Conservation (phyloP, 2,113 vertebrate species). For the Nesogale talazaci region DNA sequence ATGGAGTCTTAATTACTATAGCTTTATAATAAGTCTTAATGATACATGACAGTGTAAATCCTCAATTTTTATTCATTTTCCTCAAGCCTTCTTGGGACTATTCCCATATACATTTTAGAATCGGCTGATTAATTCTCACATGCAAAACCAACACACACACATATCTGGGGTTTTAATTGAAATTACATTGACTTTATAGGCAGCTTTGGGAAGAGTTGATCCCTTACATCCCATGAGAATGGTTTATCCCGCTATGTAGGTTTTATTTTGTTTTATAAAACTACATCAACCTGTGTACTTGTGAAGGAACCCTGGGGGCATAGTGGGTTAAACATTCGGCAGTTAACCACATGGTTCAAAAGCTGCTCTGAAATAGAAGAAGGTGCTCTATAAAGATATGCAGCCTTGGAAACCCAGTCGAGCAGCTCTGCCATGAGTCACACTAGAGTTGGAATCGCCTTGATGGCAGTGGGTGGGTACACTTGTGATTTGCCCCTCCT, state of each 20-base stretch:
- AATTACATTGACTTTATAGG: background rate
- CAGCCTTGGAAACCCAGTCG: no score
- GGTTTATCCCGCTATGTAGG: background rate
- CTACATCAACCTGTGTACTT: background rate
- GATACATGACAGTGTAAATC: background rate
- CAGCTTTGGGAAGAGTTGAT: background rate
- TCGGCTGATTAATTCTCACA: background rate
- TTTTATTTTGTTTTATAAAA: slow-evolving; percentile 47
- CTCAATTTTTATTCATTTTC: background rate
- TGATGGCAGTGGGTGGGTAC: background rate
- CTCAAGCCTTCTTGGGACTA: background rate
- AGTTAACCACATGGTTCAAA: no score
- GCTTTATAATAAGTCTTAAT: background rate
- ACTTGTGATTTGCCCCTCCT: background rate
- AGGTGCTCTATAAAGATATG: no score
- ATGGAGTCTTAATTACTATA: background rate
- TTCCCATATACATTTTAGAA: slow-evolving; percentile 48
- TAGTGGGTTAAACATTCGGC: no score
- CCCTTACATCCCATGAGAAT: slow-evolving; percentile 1
- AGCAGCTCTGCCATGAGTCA: no score
- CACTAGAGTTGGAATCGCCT: no score
- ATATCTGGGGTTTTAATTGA: slow-evolving; percentile 11
- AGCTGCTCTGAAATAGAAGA: no score
- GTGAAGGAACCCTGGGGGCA: no score
- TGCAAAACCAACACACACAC: background rate